These are phyloP conservation scores for Micrastur ruficollis DNA, from an alignment of 2,797 vertebrate genomes.

Conservation along the genomic window DNA sequence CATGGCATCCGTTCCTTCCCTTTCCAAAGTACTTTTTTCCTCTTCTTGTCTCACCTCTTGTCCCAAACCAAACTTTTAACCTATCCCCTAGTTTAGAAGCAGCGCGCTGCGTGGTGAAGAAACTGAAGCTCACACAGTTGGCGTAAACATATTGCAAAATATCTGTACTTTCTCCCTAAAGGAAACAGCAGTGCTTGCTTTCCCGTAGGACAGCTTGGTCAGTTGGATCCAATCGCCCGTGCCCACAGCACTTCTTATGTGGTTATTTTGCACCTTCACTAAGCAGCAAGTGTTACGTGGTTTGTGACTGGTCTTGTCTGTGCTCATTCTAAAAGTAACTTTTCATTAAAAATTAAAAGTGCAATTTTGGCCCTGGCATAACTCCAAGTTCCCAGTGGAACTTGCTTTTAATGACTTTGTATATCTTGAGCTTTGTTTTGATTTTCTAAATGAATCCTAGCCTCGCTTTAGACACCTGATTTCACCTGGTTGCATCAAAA, in stretches of 20 bases:
- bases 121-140: not conserved
- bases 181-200: not conserved
- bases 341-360: not conserved
- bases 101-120: not conserved
- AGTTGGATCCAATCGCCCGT: rapidly evolving
- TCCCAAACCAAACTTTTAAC: not conserved
- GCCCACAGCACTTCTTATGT: rapidly evolving
- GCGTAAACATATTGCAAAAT: not conserved
- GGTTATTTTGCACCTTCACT: not conserved
- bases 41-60: not conserved
- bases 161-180: not conserved
- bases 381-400: not conserved
- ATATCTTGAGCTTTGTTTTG: not conserved
- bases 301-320: not conserved
- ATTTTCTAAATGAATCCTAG: not conserved
- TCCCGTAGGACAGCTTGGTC: not conserved
- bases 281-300: not conserved
- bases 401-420: not conserved
- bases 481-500: not conserved
- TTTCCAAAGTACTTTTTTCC: not conserved
- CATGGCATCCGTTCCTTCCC: not conserved
- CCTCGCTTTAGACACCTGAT: not conserved
- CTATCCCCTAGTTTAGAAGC: not conserved
- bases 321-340: not conserved
- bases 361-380: not conserved